Conservation (phyloP, 2,888 invertebrate genomes). For the Xanthia togata region DNA sequence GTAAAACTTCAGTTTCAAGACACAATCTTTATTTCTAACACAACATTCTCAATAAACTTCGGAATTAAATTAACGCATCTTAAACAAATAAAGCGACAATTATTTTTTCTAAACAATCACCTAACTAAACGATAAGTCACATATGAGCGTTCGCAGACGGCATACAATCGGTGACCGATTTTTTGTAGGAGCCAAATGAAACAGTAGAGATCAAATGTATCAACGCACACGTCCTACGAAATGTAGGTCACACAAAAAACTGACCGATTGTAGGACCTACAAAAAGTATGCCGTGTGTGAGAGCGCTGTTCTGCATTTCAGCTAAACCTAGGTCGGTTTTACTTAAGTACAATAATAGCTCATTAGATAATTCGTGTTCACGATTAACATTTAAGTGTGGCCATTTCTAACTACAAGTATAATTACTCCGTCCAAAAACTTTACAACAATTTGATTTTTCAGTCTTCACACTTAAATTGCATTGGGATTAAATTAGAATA, state of each 20-base stretch:
- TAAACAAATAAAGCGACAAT: constrained; percentile 75
- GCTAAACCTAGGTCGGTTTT: constrained; percentile 73
- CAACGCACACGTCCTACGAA: background rate
- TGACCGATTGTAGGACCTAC: background rate
- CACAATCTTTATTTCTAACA: constrained; percentile 86
- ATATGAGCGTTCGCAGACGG: background rate
- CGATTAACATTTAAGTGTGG: constrained; percentile 68
- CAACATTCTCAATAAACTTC: constrained; percentile 78
- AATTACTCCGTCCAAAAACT: constrained; percentile 66
- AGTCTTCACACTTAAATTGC: constrained; percentile 69
- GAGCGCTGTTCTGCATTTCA: constrained; percentile 42
- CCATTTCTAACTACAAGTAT: constrained; percentile 72
- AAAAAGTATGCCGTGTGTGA: constrained; percentile 8
- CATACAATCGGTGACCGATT: background rate
- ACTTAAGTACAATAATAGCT: constrained; percentile 72
- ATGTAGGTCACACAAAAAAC: background rate
- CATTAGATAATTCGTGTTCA: constrained; percentile 76
- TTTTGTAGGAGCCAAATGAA: background rate
- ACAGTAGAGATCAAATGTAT: background rate
- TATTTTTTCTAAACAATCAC: constrained; percentile 62
- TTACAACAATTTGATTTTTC: constrained; percentile 66
- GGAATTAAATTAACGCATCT: constrained; percentile 73
- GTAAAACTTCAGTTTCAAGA: constrained; percentile 70
- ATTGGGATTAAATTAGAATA: constrained; percentile 62
- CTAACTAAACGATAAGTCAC: constrained; percentile 58